phyloP scores from a whole-genome alignment of 2,113 vertebrate genomes.

The Prunella fulvescens region DNA sequence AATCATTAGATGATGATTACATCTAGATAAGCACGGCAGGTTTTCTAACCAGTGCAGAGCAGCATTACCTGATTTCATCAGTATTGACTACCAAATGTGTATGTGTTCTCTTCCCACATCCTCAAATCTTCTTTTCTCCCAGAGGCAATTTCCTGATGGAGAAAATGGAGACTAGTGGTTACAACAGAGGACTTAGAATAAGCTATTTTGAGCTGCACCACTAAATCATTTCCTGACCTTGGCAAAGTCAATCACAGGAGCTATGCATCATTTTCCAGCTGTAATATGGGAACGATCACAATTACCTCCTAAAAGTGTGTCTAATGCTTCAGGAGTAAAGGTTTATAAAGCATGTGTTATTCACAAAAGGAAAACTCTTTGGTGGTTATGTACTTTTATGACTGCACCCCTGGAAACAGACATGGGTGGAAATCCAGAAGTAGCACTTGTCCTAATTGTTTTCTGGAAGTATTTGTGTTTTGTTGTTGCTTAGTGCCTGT shows the following conservation, averaged over 20 bases:
- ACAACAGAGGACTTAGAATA: neutral
- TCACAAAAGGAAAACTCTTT: neutral
- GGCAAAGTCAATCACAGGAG: constrained; percentile 29
- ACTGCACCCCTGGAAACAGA: neutral
- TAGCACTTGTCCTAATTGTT: neutral
- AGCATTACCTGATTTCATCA: neutral
- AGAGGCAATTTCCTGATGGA: neutral
- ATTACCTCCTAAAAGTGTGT: neutral
- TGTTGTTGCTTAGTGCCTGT: neutral
- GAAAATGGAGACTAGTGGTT: neutral
- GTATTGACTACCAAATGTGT: neutral
- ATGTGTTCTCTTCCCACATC: neutral
- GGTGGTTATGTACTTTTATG: neutral
- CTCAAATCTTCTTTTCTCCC: neutral
- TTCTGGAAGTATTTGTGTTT: neutral
- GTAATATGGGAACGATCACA: neutral
- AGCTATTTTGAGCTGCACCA: neutral
- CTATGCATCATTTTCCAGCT: constrained; percentile 33
- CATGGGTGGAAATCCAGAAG: neutral
- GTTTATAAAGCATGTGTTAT: neutral
- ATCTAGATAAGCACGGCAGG: neutral
- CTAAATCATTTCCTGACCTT: constrained; percentile 35
- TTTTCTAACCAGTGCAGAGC: neutral
- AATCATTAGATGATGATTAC: neutral
- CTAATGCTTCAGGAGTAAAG: neutral